These are phyloP conservation scores for Bursaphelenchus okinawaensis DNA, from an alignment of 2,888 invertebrate genomes.

Conservation along the genomic window DNA sequence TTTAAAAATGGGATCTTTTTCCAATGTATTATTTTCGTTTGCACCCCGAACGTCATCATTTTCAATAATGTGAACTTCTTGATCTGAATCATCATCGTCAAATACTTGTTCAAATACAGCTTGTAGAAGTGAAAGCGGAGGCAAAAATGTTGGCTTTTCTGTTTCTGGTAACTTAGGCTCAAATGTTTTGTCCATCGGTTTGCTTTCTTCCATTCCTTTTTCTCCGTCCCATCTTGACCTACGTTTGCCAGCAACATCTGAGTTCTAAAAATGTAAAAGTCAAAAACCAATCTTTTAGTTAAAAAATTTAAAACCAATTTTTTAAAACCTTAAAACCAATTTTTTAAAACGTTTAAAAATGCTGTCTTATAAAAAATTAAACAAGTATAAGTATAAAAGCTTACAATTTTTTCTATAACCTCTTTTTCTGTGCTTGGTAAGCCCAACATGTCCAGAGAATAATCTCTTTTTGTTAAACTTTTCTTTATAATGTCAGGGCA, in stretches of 20 bases:
- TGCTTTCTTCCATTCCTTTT: not conserved
- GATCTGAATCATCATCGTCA: conserved; percentile 2
- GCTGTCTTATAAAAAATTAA: not conserved
- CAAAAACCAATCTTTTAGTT: no score
- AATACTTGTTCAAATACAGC: conserved; percentile 17
- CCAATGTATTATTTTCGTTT: not conserved
- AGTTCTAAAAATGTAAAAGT: not conserved
- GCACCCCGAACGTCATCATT: not conserved
- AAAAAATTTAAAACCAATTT: not conserved
- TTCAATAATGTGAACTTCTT: conserved; percentile 2
- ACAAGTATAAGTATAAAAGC: no score
- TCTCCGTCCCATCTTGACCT: not conserved
- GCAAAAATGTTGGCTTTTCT: conserved; percentile 9
- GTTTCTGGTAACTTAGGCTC: not conserved
- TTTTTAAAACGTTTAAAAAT: not conserved
- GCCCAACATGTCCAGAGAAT: conserved; percentile 5
- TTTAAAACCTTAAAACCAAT: not conserved
- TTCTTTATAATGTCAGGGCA: conserved; percentile 22
- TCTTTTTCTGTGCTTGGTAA: conserved; percentile 12
- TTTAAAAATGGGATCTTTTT: no score
- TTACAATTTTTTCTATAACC: conserved; percentile 6
- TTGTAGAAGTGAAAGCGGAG: conserved; percentile 17
- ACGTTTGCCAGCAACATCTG: not conserved
- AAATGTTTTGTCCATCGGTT: not conserved
- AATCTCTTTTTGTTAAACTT: not conserved